These are phyloP conservation scores for Temnothorax rugatulus DNA, from an alignment of 2,888 invertebrate genomes.

Conservation along the genomic window DNA sequence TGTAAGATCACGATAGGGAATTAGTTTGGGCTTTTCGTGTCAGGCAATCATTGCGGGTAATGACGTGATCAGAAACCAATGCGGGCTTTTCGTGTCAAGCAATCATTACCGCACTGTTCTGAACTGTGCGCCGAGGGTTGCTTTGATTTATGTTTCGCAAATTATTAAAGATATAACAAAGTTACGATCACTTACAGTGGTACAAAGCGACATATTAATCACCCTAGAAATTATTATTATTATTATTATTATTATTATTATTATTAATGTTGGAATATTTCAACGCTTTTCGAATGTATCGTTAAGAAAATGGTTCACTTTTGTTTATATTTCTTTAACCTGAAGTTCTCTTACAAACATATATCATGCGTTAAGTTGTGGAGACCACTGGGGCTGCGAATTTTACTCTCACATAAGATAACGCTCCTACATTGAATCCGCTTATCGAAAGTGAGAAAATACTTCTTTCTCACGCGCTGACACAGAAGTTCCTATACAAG, in stretches of 20 bases:
- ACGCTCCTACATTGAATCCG: neutral
- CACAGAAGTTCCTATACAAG: constrained; percentile 21
- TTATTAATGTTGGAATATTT: neutral
- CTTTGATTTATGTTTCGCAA: constrained; percentile 7
- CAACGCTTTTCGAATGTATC: neutral
- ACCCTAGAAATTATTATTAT: neutral
- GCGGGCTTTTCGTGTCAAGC: constrained; percentile 34
- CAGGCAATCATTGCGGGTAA: constrained; percentile 31
- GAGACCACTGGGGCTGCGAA: neutral
- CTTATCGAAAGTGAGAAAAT: constrained; percentile 15
- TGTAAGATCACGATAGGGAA: constrained; percentile 20
- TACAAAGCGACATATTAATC: neutral
- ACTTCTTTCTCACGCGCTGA: constrained; percentile 20
- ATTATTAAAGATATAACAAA: constrained; percentile 10
- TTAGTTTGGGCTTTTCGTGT: constrained; percentile 41
- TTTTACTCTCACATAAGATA: neutral
- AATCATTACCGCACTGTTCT: constrained; percentile 17
- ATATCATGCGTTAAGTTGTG: neutral
- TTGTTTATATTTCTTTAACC: too few species aligned
- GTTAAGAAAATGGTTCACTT: neutral
- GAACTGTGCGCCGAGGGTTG: neutral
- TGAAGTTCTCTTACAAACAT: neutral
- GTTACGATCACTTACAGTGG: neutral
- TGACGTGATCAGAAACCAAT: constrained; percentile 41
- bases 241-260: neutral